Conservation (phyloP, 2,113 vertebrate species). For the Rhabdomys dilectus region DNA sequence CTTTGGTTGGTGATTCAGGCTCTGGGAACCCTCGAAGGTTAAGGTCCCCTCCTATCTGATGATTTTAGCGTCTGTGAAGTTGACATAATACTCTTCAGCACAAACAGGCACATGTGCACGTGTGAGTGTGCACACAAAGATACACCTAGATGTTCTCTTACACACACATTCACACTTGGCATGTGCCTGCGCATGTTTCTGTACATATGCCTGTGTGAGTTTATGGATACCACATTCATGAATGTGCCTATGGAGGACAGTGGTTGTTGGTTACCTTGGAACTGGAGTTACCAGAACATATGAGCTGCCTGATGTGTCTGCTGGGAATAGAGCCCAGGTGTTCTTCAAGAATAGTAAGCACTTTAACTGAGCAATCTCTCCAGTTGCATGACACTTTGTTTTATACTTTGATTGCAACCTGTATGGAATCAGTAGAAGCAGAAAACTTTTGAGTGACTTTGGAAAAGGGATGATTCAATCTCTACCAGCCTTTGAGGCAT, state of each 20-base stretch:
- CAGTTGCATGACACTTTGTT: neutral
- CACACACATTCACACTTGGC: neutral
- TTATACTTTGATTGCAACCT: neutral
- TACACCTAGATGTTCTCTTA: neutral
- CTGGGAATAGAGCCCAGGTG: neutral
- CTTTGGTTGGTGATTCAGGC: no score
- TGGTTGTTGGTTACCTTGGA: neutral
- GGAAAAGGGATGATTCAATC: neutral
- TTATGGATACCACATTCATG: neutral
- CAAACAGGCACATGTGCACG: neutral
- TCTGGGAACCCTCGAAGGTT: no score
- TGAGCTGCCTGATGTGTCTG: neutral
- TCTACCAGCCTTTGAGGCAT: slow-evolving; percentile 35
- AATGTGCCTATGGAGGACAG: neutral
- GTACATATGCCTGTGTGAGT: no score
- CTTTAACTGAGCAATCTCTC: neutral
- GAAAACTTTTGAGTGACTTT: slow-evolving; percentile 41
- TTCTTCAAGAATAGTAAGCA: neutral
- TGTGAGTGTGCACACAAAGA: neutral
- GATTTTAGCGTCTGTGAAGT: neutral
- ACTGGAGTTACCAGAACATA: neutral
- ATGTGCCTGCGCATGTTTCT: neutral
- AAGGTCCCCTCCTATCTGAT: neutral
- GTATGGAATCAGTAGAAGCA: neutral
- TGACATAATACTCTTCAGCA: neutral